Evolutionary conservation across 2,113 vertebrate genomes (phyloP), one percentile per base, ranked within the genome.

Genomic region (Seriola rivoliana): DNA sequence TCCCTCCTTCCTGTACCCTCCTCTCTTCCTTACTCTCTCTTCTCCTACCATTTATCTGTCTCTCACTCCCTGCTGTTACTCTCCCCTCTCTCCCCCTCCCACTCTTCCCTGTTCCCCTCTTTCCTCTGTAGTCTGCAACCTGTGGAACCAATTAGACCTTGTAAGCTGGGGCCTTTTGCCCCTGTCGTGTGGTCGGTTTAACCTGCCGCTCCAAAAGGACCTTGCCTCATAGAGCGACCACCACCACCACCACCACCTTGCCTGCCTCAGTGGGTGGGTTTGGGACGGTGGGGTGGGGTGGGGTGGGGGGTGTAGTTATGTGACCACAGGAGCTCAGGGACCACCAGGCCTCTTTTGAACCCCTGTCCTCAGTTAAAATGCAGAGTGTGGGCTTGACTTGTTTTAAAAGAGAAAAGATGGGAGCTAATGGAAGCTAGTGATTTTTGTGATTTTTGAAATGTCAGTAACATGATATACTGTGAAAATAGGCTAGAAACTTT

Each of bases 91-190:
- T 9, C 40, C 54, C 54, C 62, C 73, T 63, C 52, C 14, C 40
- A 16, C 1, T 13, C 54, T 60, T 55, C 78, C 58, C 25, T 0
- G 48, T 44, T 80, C 78, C 80, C 67, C 77, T 76, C 62, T 72
- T 87, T 83, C 77, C 74, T 86, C 85, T 87, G 78, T 72, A 82
- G 84, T 91, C 86, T 86, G 73, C 87, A 93, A 92, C 93, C 95
- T 95, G 94, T 93, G 88, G 92, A 95, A 95, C 89, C 91, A 94
- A 94, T 95, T 93, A 95, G 84, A 80, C 80, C 78, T 84, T 84
- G 90, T 90, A 87, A 82, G 89, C 58, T 14, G 67, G 81, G 85
- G 82, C 85, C 87, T 90, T 91, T 87, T 88, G 89, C 76, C 89
- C 89, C 82, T 67, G 91, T 90, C 90, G 91, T 92, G 93, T 87